Conservation (phyloP, 2,797 vertebrate species). For the Aphelocoma californica region DNA sequence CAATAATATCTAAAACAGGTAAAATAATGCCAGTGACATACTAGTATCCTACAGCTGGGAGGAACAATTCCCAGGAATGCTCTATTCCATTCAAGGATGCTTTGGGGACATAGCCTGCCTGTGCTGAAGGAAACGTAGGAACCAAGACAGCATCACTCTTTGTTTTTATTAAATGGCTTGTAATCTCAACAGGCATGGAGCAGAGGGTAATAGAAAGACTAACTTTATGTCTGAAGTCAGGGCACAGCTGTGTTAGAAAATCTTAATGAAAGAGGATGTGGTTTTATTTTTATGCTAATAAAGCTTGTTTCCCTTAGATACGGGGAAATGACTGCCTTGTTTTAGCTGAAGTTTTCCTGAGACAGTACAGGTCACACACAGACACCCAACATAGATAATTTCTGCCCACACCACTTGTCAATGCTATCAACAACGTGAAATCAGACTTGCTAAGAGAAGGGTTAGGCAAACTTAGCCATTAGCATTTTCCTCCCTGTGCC, state of each 20-base stretch:
- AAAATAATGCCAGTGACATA: neutral
- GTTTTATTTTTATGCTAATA: neutral
- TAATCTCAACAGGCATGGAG: neutral
- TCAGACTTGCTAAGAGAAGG: neutral
- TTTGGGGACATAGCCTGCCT: neutral
- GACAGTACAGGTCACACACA: neutral
- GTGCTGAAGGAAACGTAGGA: neutral
- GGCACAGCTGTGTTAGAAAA: neutral
- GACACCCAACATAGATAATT: neutral
- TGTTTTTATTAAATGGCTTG: neutral
- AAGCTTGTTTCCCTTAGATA: neutral
- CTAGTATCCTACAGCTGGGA: neutral
- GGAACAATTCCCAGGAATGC: neutral
- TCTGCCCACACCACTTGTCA: neutral
- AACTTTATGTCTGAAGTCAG: neutral
- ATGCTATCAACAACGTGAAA: neutral
- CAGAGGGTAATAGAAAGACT: neutral
- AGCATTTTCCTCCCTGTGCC: neutral
- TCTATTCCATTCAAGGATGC: neutral
- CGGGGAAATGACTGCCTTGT: neutral
- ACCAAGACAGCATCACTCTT: accelerated
- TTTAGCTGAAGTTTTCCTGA: neutral
- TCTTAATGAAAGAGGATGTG: neutral
- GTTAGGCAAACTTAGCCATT: neutral
- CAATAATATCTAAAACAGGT: neutral